Conservation (phyloP, 2,797 vertebrate species). For the Nyctibius grandis region DNA sequence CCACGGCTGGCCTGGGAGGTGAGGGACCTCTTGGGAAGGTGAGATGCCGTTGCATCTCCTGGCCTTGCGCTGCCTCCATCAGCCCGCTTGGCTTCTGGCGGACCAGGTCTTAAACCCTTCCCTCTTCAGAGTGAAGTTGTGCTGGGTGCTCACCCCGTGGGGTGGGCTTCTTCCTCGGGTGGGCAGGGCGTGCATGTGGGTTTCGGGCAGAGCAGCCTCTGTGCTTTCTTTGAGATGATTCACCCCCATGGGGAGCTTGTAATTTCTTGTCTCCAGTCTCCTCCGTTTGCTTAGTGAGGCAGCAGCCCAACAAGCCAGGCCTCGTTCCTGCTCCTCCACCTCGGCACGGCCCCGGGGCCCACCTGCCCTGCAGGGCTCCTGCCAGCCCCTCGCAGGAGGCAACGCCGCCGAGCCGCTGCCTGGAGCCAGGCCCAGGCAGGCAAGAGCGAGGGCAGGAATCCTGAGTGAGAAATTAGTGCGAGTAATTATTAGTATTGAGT, state of each 20-base stretch:
- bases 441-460: constrained; percentile 35
- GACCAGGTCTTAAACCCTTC: not conserved
- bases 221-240: not conserved
- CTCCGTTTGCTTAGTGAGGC: not conserved
- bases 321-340: not conserved
- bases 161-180: not conserved
- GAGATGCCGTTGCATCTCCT: not conserved
- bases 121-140: not conserved
- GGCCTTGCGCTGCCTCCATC: not conserved
- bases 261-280: not conserved
- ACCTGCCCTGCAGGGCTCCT: not conserved
- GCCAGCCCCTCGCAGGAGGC: not conserved
- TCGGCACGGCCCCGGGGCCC: accelerated
- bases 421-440: not conserved
- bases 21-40: not conserved
- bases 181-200: accelerated
- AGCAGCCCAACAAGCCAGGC: not conserved
- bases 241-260: not conserved
- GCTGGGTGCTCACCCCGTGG: not conserved
- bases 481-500: constrained; percentile 71
- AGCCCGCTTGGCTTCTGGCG: not conserved
- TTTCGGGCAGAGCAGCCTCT: not conserved
- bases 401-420: accelerated
- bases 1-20: not conserved
- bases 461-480: constrained; percentile 62